Evolutionary conservation across 2,113 vertebrate genomes (phyloP).

Genomic region (Cyprinus carpio): DNA sequence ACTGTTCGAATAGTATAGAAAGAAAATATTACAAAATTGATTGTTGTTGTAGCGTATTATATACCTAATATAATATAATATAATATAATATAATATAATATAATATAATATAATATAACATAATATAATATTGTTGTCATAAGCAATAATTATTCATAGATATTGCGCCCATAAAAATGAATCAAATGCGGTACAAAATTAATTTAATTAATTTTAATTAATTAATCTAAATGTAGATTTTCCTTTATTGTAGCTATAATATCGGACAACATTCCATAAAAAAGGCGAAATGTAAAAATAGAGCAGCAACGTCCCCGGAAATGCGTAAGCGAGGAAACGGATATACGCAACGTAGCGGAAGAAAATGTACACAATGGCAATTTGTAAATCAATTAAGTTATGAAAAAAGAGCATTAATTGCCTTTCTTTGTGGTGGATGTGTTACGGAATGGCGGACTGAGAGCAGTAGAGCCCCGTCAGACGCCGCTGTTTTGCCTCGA

Average conservation of each 20-base stretch:
- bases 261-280: not conserved
- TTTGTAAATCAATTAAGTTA: constrained; percentile 82
- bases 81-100: not conserved
- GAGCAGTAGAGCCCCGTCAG: constrained; percentile 55
- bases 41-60: no score
- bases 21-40: no score
- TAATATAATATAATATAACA: no score
- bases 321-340: constrained; percentile 63
- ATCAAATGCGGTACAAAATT: not conserved
- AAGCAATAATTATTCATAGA: not conserved
- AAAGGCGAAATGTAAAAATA: not conserved
- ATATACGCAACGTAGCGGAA: constrained; percentile 59
- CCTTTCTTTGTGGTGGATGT: constrained; percentile 77
- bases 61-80: not conserved
- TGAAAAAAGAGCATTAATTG: constrained; percentile 81
- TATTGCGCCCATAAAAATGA: not conserved
- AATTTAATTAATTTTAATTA: no score
- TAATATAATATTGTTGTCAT: not conserved
- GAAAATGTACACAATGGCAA: constrained; percentile 65
- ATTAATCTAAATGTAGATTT: not conserved
- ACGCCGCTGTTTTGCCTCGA: constrained; percentile 1
- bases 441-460: constrained; percentile 75
- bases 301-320: constrained; percentile 40
- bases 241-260: not conserved
- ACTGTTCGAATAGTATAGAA: no score